Conservation (phyloP, 1,140 invertebrate species). For the Antheraea mylitta region DNA sequence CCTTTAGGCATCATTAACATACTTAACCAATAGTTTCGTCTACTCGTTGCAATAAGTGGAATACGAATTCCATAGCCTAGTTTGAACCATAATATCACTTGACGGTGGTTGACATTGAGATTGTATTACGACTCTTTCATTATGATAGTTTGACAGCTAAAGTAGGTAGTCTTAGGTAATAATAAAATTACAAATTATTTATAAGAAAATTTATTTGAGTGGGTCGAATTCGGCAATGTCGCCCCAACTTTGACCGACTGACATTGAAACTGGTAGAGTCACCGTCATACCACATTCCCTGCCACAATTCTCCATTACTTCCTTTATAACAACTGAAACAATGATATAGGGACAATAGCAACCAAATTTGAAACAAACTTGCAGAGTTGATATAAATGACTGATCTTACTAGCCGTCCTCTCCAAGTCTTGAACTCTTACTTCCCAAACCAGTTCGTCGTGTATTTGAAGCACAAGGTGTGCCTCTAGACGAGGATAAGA, state of each 20-base stretch:
- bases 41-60: too few species aligned
- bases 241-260: slow-evolving; percentile 41
- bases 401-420: slow-evolving; percentile 39
- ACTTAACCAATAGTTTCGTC: too few species aligned
- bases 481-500: slow-evolving; percentile 22
- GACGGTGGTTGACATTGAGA: too few species aligned
- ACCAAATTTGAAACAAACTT: too few species aligned
- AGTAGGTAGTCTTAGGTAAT: too few species aligned
- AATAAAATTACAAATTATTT: neutral
- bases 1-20: too few species aligned
- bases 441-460: slow-evolving; percentile 82
- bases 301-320: slow-evolving; percentile 44
- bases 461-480: slow-evolving; percentile 79
- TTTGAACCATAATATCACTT: too few species aligned
- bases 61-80: too few species aligned
- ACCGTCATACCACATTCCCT: slow-evolving; percentile 22
- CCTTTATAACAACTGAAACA: slow-evolving; percentile 29
- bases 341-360: too few species aligned
- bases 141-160: too few species aligned
- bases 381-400: too few species aligned
- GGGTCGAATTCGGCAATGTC: slow-evolving; percentile 13
- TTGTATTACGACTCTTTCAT: too few species aligned
- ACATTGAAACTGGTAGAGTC: slow-evolving; percentile 40
- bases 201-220: neutral
- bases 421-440: slow-evolving; percentile 42